phyloP scores from a whole-genome alignment of 1,140 invertebrate genomes.

The Aphaenogaster rudis region DNA sequence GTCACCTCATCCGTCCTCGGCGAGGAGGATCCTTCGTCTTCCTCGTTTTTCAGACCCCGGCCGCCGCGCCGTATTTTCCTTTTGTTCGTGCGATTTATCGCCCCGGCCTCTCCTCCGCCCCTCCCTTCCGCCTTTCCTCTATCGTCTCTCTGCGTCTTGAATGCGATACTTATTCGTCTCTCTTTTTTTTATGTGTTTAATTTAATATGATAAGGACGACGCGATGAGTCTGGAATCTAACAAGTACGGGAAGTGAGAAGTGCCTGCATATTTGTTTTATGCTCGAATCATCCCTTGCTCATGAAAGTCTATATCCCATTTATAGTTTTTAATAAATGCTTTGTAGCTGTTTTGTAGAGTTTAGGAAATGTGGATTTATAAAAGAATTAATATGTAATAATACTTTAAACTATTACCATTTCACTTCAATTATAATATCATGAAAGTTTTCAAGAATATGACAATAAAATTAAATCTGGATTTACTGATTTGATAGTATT shows the following conservation, averaged over 20 bases:
- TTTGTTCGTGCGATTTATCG: conserved; percentile 65
- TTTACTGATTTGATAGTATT: neutral
- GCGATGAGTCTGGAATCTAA: neutral
- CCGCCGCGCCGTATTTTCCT: conserved; percentile 56
- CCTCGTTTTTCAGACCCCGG: conserved; percentile 71
- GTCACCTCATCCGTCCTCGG: conserved; percentile 83
- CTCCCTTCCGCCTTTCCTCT: conserved; percentile 33
- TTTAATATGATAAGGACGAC: conserved; percentile 19
- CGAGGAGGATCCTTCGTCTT: conserved; percentile 81
- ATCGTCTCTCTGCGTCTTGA: conserved; percentile 32
- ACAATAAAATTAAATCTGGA: neutral
- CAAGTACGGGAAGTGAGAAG: neutral
- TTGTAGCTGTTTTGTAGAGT: neutral
- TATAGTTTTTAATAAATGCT: neutral
- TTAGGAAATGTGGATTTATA: neutral
- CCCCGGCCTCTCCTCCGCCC: neutral
- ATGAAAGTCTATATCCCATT: neutral
- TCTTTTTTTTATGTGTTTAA: conserved; percentile 13
- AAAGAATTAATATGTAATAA: neutral
- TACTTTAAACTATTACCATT: conserved; percentile 5
- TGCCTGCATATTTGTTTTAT: neutral
- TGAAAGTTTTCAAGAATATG: conserved; percentile 5
- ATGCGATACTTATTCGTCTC: conserved; percentile 15
- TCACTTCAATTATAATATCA: neutral
- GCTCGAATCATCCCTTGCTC: neutral